A percentile compares a stretch with the other conserved stretches of the same genome.
Conservation (phyloP, 2,888 invertebrate species). For the Volucella zonaria region DNA sequence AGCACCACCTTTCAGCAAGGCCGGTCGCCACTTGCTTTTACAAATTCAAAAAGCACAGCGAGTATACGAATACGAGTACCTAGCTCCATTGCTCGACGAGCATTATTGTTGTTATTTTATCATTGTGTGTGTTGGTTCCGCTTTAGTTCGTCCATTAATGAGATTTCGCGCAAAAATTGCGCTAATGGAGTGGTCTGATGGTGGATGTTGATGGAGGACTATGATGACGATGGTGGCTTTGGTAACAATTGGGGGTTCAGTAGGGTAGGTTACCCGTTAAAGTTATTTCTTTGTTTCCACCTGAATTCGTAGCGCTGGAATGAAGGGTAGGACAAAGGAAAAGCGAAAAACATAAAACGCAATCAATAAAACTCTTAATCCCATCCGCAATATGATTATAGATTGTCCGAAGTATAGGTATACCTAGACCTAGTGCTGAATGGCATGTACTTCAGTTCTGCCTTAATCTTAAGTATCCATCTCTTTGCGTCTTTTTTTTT, state of each 20-base stretch:
- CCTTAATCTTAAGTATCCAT: slow-evolving; percentile 53
- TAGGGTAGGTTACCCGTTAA: neutral
- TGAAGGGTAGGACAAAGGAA: neutral
- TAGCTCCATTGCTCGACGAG: slow-evolving; percentile 5
- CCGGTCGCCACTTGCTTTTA: neutral
- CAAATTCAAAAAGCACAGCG: slow-evolving; percentile 16
- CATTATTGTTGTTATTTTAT: neutral
- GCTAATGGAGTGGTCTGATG: slow-evolving; percentile 56
- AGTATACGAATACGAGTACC: slow-evolving; percentile 3
- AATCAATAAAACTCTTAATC: slow-evolving; percentile 69
- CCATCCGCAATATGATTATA: slow-evolving; percentile 61
- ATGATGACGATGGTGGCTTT: neutral
- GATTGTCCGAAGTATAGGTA: neutral
- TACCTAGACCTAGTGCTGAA: too few species aligned
- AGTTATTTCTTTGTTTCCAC: slow-evolving; percentile 33
- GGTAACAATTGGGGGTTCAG: too few species aligned
- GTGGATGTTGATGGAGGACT: neutral
- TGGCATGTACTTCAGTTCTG: slow-evolving; percentile 42
- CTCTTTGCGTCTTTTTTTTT: slow-evolving; percentile 2
- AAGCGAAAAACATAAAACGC: slow-evolving; percentile 23
- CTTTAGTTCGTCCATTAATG: slow-evolving; percentile 53
- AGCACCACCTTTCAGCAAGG: slow-evolving; percentile 18
- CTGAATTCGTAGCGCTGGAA: slow-evolving; percentile 17
- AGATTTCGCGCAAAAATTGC: slow-evolving; percentile 45
- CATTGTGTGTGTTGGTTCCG: slow-evolving; percentile 14